phyloP scores from a whole-genome alignment of 2,797 vertebrate genomes.

The Etheostoma nigrum region DNA sequence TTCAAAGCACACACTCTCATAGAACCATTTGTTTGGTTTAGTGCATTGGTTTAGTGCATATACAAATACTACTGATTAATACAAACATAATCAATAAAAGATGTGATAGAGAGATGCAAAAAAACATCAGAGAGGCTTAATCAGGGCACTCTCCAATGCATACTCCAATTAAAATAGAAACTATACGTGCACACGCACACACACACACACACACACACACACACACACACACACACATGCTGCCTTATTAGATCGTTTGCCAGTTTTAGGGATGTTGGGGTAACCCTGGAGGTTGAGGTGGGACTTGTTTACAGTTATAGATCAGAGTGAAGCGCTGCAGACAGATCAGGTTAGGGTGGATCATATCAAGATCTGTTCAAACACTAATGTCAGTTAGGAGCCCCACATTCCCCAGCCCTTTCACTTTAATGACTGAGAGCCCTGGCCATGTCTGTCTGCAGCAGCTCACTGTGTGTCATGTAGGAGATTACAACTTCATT shows the following conservation, averaged over 20 bases:
- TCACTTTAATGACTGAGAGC: slow-evolving; percentile 23
- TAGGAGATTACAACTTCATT: slow-evolving; percentile 4
- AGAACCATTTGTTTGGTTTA: no score
- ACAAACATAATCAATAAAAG: no score
- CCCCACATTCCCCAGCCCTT: slow-evolving; percentile 22
- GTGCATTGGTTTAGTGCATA: no score
- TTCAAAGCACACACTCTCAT: no score
- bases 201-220: neutral
- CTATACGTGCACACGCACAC: neutral
- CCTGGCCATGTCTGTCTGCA: slow-evolving; percentile 18
- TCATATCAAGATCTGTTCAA: slow-evolving; percentile 28
- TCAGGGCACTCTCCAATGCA: no score
- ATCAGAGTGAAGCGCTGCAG: slow-evolving; percentile 37
- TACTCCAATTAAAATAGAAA: no score
- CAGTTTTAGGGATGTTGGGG: neutral
- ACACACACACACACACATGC: neutral
- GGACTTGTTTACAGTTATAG: slow-evolving; percentile 25
- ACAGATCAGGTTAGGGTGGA: slow-evolving; percentile 35
- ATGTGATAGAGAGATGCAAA: no score
- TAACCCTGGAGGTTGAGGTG: slow-evolving; percentile 29
- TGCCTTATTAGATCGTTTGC: slow-evolving; percentile 8
- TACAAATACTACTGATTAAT: no score
- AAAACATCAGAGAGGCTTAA: no score
- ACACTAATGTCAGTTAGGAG: slow-evolving; percentile 32
- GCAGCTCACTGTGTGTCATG: neutral